Percentiles rank a stretch among this genome's conserved stretches.
Evolutionary conservation across 2,888 invertebrate species (phyloP).

Genomic region (Scotopteryx bipunctaria): DNA sequence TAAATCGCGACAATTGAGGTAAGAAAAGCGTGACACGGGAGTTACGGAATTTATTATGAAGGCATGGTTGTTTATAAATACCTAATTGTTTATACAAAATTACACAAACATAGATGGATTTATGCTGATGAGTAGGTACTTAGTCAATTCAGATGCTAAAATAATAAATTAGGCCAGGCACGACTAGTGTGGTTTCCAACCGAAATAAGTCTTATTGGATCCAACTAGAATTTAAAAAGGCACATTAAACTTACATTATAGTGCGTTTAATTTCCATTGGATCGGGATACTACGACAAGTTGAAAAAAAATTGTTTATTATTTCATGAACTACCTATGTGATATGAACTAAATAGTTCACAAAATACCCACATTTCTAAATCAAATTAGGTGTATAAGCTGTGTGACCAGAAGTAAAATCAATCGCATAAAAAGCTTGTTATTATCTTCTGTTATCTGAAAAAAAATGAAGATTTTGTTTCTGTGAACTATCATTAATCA

Average conservation of each 20-base stretch:
- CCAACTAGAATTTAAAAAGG: conserved; percentile 8
- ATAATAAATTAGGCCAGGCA: conserved; percentile 12
- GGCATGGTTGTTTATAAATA: conserved; percentile 30
- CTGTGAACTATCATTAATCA: background rate
- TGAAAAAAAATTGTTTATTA: too few species aligned
- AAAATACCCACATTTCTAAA: too few species aligned
- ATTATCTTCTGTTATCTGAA: too few species aligned
- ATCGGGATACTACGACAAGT: too few species aligned
- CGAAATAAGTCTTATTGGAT: background rate
- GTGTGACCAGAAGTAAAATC: too few species aligned
- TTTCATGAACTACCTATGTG: too few species aligned
- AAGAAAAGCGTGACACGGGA: conserved; percentile 52
- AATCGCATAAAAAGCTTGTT: too few species aligned
- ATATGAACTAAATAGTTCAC: too few species aligned
- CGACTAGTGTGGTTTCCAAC: conserved; percentile 1
- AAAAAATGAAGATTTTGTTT: too few species aligned
- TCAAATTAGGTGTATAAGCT: too few species aligned
- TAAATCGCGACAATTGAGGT: conserved; percentile 51
- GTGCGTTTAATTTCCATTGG: background rate
- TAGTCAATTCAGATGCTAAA: conserved; percentile 15
- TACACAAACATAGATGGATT: conserved; percentile 12
- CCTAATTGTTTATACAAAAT: conserved; percentile 25
- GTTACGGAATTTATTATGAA: conserved; percentile 45
- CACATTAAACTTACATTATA: too few species aligned
- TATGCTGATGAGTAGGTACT: background rate